phyloP scores from a whole-genome alignment of 2,113 vertebrate species.

The Saccopteryx leptura region DNA sequence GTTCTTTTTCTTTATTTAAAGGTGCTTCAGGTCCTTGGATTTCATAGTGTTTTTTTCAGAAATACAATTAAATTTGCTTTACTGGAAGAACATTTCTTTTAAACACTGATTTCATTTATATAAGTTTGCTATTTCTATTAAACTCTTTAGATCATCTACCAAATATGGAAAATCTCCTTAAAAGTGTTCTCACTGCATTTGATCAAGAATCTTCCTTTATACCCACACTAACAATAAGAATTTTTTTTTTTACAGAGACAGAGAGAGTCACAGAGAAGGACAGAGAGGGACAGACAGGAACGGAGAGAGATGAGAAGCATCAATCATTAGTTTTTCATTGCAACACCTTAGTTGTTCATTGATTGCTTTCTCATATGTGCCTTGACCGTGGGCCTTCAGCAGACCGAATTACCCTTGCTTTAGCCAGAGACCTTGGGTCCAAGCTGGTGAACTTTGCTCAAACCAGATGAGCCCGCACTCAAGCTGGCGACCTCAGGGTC shows the following conservation, averaged over 20 bases:
- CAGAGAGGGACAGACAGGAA: no score
- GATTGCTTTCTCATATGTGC: no score
- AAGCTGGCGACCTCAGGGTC: no score
- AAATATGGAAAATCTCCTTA: neutral
- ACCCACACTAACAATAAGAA: neutral
- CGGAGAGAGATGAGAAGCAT: no score
- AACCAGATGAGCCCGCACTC: no score
- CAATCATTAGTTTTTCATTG: no score
- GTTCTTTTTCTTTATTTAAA: neutral
- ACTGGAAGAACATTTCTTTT: neutral
- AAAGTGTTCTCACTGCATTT: neutral
- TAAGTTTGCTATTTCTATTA: neutral
- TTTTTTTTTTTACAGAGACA: neutral
- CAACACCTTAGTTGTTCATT: no score
- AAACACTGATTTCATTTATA: neutral
- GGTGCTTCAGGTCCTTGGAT: neutral
- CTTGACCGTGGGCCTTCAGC: no score
- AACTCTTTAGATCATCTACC: neutral
- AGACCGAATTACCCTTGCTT: no score
- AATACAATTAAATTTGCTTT: conserved; percentile 25
- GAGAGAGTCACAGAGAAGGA: no score
- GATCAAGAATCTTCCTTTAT: neutral
- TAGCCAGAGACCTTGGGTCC: no score
- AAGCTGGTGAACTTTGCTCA: no score
- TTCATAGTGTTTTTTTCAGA: conserved; percentile 33